Evolutionary conservation across 2,888 invertebrate species (phyloP).

Genomic region (Neocrepidodera transversa): DNA sequence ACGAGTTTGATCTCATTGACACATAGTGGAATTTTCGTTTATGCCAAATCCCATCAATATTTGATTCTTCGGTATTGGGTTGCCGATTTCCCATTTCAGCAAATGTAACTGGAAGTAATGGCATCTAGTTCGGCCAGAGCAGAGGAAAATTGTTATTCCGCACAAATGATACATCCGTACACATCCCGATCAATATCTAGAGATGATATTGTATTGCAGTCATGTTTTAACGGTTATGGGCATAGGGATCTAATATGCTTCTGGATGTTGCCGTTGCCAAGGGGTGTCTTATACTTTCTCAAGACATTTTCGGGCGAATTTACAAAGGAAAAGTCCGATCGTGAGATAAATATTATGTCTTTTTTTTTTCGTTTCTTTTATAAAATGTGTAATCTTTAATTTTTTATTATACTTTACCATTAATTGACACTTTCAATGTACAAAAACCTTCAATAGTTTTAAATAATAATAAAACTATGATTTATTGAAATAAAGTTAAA

Average conservation of each 20-base stretch:
- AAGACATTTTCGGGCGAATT: conserved; percentile 18
- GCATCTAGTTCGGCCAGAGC: conserved; percentile 2
- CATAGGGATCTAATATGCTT: conserved; percentile 33
- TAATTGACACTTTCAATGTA: too few relatives aligned
- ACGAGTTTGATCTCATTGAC: not conserved
- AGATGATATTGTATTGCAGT: conserved; percentile 44
- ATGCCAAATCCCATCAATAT: conserved; percentile 5
- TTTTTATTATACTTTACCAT: too few relatives aligned
- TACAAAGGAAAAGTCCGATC: conserved; percentile 17
- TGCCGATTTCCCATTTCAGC: conserved; percentile 10
- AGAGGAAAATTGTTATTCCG: conserved; percentile 25
- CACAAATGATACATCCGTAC: conserved; percentile 21
- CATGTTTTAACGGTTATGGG: conserved; percentile 42
- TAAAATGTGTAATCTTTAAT: too few relatives aligned
- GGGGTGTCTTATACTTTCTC: conserved; percentile 16
- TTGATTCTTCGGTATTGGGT: conserved; percentile 5
- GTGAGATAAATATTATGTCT: conserved; percentile 13
- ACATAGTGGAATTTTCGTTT: not conserved
- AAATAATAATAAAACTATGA: too few relatives aligned
- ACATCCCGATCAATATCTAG: conserved; percentile 38
- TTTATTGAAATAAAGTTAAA: too few relatives aligned
- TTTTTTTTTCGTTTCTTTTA: too few relatives aligned
- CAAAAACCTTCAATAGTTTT: too few relatives aligned
- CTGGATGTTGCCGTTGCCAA: conserved; percentile 14
- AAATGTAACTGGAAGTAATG: conserved; percentile 15